These are phyloP conservation scores for Lepidocyrtinus sp. DNA, from an alignment of 2,888 invertebrate genomes.

Conservation along the genomic window DNA sequence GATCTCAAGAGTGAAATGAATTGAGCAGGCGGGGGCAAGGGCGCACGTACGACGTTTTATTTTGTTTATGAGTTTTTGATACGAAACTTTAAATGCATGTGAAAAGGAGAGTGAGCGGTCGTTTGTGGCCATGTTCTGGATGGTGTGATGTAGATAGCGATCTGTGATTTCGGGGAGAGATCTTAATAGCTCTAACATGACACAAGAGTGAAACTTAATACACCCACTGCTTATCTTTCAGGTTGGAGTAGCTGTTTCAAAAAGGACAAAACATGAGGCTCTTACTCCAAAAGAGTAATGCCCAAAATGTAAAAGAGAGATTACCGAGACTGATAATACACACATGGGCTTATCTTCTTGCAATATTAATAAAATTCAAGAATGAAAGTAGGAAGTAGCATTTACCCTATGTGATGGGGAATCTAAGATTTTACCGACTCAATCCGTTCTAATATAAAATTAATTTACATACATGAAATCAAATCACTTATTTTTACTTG, in stretches of 20 bases:
- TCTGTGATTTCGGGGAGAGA: conserved; percentile 19
- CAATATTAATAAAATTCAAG: neutral
- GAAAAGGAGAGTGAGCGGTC: conserved; percentile 14
- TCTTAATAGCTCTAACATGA: conserved; percentile 17
- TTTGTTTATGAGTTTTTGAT: conserved; percentile 12
- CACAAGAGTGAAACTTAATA: conserved; percentile 8
- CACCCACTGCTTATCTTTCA: conserved; percentile 3
- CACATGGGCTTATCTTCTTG: neutral
- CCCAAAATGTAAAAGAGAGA: neutral
- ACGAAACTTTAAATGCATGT: conserved; percentile 4
- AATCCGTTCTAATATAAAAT: too few relatives aligned
- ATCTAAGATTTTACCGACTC: too few relatives aligned
- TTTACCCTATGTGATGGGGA: conserved; percentile 14
- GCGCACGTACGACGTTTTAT: conserved; percentile 12
- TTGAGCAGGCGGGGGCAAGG: conserved; percentile 23
- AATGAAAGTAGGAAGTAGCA: conserved; percentile 9
- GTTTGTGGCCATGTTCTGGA: conserved; percentile 39
- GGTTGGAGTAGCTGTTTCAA: neutral
- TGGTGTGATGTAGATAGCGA: conserved; percentile 28
- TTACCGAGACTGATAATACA: neutral
- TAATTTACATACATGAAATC: too few relatives aligned
- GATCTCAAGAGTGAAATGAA: conserved; percentile 13
- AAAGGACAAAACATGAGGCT: neutral
- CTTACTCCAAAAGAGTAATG: conserved; percentile 2
- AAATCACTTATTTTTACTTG: too few relatives aligned